phyloP scores from a whole-genome alignment of 2,113 vertebrate species.

The Chinchilla lanigera region DNA sequence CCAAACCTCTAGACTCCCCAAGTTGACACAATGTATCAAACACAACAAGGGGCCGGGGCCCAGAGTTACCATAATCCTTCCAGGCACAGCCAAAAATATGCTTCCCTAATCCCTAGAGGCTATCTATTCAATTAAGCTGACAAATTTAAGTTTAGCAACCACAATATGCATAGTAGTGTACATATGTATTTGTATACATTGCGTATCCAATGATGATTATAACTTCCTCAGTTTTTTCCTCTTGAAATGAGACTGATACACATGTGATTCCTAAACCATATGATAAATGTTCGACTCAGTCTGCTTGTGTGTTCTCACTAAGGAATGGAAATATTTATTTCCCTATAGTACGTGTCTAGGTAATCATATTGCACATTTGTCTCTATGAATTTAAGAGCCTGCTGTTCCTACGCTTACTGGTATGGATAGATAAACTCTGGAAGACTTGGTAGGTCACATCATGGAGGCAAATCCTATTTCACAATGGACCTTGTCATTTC shows the following conservation, averaged over 20 bases:
- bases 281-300: not conserved
- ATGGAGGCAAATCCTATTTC: not conserved
- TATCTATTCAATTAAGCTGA: not conserved
- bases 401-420: rapidly evolving
- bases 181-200: rapidly evolving
- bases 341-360: rapidly evolving
- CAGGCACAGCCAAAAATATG: not conserved
- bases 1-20: no score
- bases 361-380: not conserved
- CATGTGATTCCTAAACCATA: not conserved
- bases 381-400: no score
- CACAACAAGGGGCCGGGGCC: no score
- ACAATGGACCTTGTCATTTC: not conserved
- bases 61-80: not conserved
- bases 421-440: not conserved
- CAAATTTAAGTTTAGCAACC: not conserved
- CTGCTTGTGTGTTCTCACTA: not conserved
- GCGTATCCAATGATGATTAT: not conserved
- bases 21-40: no score
- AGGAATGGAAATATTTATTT: not conserved
- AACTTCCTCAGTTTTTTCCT: not conserved
- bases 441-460: not conserved
- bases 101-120: not conserved
- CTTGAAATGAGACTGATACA: not conserved
- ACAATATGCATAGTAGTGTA: not conserved